Evolutionary conservation across 2,113 vertebrate genomes (phyloP).

Genomic region (Phrynosoma platyrhinos): DNA sequence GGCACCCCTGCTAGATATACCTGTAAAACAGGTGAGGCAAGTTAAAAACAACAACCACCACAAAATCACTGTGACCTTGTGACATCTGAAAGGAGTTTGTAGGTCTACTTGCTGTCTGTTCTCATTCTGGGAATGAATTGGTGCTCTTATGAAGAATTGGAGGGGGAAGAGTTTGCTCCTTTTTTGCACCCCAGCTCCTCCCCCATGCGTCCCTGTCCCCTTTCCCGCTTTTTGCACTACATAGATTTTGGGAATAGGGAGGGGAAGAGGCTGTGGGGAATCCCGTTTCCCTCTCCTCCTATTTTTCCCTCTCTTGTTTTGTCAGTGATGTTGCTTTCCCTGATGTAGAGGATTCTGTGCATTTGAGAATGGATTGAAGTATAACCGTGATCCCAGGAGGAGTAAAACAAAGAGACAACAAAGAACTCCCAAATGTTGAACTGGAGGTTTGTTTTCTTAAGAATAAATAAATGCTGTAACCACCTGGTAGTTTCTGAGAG

Average conservation of each 20-base stretch:
- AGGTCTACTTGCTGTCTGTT: conserved; percentile 45
- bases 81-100: not conserved
- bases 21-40: not conserved
- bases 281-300: conserved; percentile 49
- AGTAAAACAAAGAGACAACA: conserved; percentile 66
- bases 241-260: conserved; percentile 52
- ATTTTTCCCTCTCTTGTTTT: conserved; percentile 35
- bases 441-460: not conserved
- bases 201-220: not conserved
- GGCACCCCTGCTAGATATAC: not conserved
- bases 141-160: not conserved
- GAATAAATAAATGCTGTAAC: conserved; percentile 40
- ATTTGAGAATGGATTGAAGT: conserved; percentile 53
- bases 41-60: not conserved
- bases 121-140: conserved; percentile 66
- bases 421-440: not conserved
- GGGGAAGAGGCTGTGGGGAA: not conserved
- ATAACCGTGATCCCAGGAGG: conserved; percentile 63
- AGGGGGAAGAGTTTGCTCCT: not conserved
- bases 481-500: not conserved
- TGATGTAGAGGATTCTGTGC: conserved; percentile 59
- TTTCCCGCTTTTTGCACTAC: conserved; percentile 68
- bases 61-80: not conserved
- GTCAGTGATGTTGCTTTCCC: conserved; percentile 70
- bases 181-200: not conserved